Evolutionary conservation across 2,113 vertebrate species (phyloP).

Genomic region (Elephas maximus): DNA sequence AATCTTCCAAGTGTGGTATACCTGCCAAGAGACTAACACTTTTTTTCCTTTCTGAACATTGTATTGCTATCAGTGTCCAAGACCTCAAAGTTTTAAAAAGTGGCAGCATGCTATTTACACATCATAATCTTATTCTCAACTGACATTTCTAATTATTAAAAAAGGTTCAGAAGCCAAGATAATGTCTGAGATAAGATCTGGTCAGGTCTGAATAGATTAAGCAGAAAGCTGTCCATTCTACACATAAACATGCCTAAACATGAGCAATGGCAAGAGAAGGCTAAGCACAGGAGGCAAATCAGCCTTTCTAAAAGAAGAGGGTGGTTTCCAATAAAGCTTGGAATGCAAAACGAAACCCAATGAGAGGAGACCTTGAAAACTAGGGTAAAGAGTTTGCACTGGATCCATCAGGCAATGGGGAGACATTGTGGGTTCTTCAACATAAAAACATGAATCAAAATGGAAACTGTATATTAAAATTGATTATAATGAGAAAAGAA

Average conservation of each 20-base stretch:
- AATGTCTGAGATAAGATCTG: neutral
- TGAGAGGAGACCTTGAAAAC: neutral
- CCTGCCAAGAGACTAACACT: neutral
- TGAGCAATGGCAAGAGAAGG: neutral
- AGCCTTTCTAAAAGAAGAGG: neutral
- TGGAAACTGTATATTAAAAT: neutral
- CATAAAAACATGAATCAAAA: neutral
- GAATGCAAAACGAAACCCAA: neutral
- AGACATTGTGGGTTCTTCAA: neutral
- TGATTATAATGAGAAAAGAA: neutral
- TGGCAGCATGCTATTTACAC: neutral
- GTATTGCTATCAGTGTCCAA: neutral
- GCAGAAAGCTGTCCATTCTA: neutral
- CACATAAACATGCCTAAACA: neutral
- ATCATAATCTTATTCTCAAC: neutral
- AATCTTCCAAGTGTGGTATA: neutral
- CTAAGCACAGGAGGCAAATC: neutral
- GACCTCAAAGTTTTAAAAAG: neutral
- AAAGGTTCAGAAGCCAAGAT: neutral
- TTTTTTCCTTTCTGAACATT: neutral
- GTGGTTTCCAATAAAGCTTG: neutral
- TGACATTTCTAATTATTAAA: neutral
- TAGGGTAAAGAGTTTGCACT: neutral
- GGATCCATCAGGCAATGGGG: neutral
- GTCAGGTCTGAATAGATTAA: neutral